Percentiles rank a stretch among this genome's conserved stretches.
These are phyloP conservation scores for Brachyptera putata DNA, from an alignment of 2,888 invertebrate genomes.

Conservation along the genomic window DNA sequence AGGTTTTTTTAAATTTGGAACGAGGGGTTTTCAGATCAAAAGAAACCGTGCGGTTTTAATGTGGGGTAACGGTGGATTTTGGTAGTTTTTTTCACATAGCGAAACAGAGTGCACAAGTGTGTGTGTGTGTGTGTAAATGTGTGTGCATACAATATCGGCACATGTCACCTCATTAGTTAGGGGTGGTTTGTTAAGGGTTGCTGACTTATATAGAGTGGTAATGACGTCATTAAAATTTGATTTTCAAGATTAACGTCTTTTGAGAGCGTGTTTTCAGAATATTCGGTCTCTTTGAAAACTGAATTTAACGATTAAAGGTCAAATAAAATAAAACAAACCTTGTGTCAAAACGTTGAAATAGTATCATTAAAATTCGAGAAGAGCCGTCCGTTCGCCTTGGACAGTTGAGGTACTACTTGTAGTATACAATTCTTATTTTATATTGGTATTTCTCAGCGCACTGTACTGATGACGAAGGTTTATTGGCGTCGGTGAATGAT, in stretches of 20 bases:
- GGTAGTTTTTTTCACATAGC: not conserved
- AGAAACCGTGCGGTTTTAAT: not conserved
- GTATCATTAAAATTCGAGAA: no score
- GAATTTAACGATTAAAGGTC: no score
- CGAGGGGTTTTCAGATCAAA: slow-evolving; percentile 11
- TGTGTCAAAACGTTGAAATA: no score
- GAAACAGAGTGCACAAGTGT: not conserved
- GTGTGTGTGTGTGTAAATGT: not conserved
- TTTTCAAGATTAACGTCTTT: not conserved
- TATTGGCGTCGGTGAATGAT: no score
- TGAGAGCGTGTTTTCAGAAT: not conserved
- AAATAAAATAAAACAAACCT: no score
- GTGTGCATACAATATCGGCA: not conserved
- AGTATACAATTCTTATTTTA: no score
- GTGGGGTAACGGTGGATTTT: not conserved
- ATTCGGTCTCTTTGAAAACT: slow-evolving; percentile 5
- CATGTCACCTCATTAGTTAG: slow-evolving; percentile 19
- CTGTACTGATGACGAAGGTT: no score
- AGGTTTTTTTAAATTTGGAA: slow-evolving; percentile 1
- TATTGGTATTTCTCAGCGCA: no score
- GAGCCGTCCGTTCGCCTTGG: no score
- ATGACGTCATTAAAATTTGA: slow-evolving; percentile 12
- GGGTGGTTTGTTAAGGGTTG: slow-evolving; percentile 4
- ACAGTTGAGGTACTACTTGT: no score
- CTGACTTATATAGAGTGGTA: slow-evolving; percentile 11